Base-by-base conservation (phyloP, 2,888 invertebrate species). In the Drosophila histrio region DNA sequence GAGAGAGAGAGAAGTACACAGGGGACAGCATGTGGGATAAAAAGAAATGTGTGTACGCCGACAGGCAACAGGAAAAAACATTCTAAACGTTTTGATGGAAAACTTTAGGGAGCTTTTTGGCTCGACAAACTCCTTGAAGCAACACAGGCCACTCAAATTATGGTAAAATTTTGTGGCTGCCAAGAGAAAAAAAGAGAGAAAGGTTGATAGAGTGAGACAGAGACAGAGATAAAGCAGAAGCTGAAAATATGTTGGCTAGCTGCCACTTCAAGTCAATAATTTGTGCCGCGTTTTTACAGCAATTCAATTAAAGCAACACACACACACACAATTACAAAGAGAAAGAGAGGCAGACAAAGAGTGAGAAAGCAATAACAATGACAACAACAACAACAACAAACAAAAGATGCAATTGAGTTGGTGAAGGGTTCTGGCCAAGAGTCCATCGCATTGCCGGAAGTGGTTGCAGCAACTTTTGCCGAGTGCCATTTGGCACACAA, bases 401-500 rank as follows among this genome's bases (percentile, higher is more conserved):
- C 75, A 77, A 79, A 78, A 71, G 75, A 56, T 71, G 75, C 79
- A 77, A 79, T 77, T 72, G 67, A 75, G 64, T 71, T 58, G 63
- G 53, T 73, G 60, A 76, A 71, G 72, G 72, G 77, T 71, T 44
- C 44, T 76, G 73, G 66, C 60, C 72, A 72, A 71, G 66, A 77
- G 77, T 66, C 72, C 72, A 76, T 73, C 61, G 77, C 72, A 66
- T 66, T 66, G 58, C 73, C 69, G 83, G 83, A 82, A 74, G 79
- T 79, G 79, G 77, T 71, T 68, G 72, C 66, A 69, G 66, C 81
- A 78, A 79, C 75, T 71, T 79, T 69, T 69, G 47, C 72, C 74
- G 82, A 79, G 82, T 77, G 77, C 79, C 86, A 85, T 81, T 85
- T 77, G 79, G 68, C 70, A 69, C 59, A 85, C 77, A 82, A 77